Percentiles rank a stretch among this genome's conserved stretches.
phyloP scores from a whole-genome alignment of 2,888 invertebrate species.

The Prostheceraeus crozeri region DNA sequence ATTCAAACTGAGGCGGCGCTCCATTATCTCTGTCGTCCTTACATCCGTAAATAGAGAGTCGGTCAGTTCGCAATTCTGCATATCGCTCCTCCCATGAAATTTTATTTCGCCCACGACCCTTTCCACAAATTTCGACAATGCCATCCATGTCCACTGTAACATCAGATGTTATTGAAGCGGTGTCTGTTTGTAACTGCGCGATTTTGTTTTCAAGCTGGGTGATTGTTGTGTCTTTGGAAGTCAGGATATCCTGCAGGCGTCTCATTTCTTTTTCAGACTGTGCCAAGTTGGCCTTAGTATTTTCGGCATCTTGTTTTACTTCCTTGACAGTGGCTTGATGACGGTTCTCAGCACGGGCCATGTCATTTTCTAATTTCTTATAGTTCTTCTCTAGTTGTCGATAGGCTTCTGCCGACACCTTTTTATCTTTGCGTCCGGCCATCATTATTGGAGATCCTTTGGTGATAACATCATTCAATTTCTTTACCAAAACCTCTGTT shows the following conservation, averaged over 20 bases:
- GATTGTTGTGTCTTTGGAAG: too few relatives aligned
- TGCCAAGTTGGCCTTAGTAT: too few relatives aligned
- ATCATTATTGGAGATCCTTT: too few relatives aligned
- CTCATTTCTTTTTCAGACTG: too few relatives aligned
- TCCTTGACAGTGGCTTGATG: not conserved
- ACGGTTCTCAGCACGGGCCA: not conserved
- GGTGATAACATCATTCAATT: too few relatives aligned
- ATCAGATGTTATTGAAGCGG: not conserved
- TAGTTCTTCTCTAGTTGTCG: not conserved
- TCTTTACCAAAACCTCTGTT: too few relatives aligned
- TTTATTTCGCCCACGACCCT: constrained; percentile 32
- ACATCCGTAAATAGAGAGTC: not conserved
- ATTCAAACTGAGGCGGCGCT: not conserved
- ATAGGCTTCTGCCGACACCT: not conserved
- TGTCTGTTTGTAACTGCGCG: too few relatives aligned
- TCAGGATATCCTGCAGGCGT: too few relatives aligned
- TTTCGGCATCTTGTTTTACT: too few relatives aligned
- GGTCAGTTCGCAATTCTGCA: constrained; percentile 17
- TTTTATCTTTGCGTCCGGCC: too few relatives aligned
- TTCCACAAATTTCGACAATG: constrained; percentile 6
- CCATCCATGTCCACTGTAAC: not conserved
- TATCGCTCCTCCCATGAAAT: constrained; percentile 9
- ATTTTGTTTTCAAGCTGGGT: too few relatives aligned
- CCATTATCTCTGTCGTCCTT: constrained; percentile 28
- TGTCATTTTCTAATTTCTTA: not conserved